Base-by-base conservation (phyloP, 2,888 invertebrate genomes). In the Stenodema calcarata region DNA sequence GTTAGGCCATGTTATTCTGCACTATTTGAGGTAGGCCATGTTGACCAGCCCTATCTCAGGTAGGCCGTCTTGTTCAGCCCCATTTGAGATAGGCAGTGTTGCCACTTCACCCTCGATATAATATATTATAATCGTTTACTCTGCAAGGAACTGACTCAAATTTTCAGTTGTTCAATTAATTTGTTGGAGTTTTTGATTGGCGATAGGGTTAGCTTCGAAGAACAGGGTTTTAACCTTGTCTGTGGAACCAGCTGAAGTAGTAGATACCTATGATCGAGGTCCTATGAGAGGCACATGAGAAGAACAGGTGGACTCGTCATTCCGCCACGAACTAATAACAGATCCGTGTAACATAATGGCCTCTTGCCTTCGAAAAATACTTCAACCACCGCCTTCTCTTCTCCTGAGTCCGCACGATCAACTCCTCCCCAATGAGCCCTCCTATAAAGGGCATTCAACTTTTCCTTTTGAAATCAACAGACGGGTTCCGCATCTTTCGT, bases 231-330 rank as follows among this genome's bases (percentile, higher is more conserved):
- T 35, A 35, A 4, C 35, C 35, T 2, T 35, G 35, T 7, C 7
- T 35, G 7, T 35, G 35, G 7, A 35, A 35, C 35, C 35, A 35
- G 35, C 35, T 7, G 35, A n/a, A n/a, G n/a, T 35, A 2, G 62
- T 62, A 11, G 3, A 27, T 62, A 62, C 23, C 62, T 23, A 62
- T 62, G 62, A 62, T 62, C 27, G 62, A 62, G 62, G 62, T 18
- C 62, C 27, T n/a, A 18, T 35, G 7, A 18, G 62, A 62, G 27
- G 62, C 62, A 23, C 62, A 62, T 23, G 62, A 62, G 62, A 62
- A 41, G 73, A 73, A 73, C 73, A 73, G 73, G 73, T 73, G 73
- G 73, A 73, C 73, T 73, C 73, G 41, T 73, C 73, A 41, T 73
- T 35, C 73, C 16, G 30, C 73, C 73, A 73, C 73, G 73, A 73